Evolutionary conservation across 1,140 invertebrate genomes (phyloP).

Genomic region (Pachypsylla venusta): DNA sequence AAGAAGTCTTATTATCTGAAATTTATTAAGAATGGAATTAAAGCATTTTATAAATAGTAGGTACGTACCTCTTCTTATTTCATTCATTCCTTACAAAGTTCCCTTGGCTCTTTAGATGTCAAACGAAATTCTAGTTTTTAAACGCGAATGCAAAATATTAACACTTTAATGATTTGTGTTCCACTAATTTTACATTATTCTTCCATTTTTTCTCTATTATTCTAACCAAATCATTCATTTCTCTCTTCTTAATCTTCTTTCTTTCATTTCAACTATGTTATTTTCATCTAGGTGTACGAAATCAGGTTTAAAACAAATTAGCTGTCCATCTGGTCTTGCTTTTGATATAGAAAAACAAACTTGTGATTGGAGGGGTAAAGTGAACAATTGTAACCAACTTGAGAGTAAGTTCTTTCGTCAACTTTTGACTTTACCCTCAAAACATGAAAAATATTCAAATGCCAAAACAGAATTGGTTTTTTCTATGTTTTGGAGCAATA

Average conservation of each 20-base stretch:
- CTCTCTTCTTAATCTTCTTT: not conserved
- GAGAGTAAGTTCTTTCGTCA: conserved; percentile 70
- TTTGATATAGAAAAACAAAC: conserved; percentile 95
- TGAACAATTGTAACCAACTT: conserved; percentile 86
- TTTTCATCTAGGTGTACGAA: conserved; percentile 61
- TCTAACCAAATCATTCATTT: not conserved
- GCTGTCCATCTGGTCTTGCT: conserved; percentile 82
- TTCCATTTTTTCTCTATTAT: not conserved
- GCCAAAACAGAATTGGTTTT: not conserved
- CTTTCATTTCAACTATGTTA: not conserved
- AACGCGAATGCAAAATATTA: too few species aligned
- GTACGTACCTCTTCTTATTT: too few species aligned
- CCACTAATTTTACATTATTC: too few species aligned
- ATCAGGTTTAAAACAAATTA: conserved; percentile 84
- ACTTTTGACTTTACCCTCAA: not conserved
- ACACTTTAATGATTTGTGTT: too few species aligned
- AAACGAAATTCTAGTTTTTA: too few species aligned
- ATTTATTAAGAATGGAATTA: too few species aligned
- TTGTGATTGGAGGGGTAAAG: conserved; percentile 93
- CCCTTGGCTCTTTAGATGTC: too few species aligned
- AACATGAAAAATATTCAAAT: not conserved
- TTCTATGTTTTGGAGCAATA: too few species aligned
- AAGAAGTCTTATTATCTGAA: too few species aligned
- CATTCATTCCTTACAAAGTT: too few species aligned
- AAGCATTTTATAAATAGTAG: too few species aligned